Percentiles rank a stretch among this genome's conserved stretches.
Conservation (phyloP, 2,113 vertebrate species). For the Columba janthina region DNA sequence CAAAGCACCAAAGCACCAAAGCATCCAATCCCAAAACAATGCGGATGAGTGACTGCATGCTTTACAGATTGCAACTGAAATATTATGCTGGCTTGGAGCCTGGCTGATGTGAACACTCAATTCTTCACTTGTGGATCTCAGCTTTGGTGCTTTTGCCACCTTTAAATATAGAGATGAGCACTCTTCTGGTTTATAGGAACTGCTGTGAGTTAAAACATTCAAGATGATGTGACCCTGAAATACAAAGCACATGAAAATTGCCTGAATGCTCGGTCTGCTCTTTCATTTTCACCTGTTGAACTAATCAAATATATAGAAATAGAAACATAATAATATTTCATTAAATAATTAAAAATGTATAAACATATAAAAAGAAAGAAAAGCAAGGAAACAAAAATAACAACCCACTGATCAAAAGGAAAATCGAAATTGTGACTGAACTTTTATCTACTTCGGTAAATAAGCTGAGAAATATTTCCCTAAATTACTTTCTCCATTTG, state of each 20-base stretch:
- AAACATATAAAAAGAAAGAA: not conserved
- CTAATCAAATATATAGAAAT: not conserved
- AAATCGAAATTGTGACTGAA: not conserved
- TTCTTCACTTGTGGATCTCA: conserved; percentile 16
- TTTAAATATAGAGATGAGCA: not conserved
- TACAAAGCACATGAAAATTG: not conserved
- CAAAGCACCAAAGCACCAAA: not conserved
- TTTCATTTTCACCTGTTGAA: not conserved
- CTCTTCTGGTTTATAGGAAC: not conserved
- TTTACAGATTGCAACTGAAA: conserved; percentile 51
- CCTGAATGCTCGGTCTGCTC: not conserved
- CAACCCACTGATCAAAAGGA: accelerated
- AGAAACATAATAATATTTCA: not conserved
- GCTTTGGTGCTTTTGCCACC: not conserved
- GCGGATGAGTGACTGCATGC: conserved; percentile 10
- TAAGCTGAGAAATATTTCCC: not conserved
- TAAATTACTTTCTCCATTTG: not conserved
- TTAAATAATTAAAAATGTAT: not conserved
- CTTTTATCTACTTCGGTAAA: not conserved
- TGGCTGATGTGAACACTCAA: not conserved
- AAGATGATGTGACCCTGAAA: not conserved
- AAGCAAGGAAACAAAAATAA: not conserved
- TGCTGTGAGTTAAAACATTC: not conserved
- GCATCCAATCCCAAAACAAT: conserved; percentile 51
- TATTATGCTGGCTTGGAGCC: conserved; percentile 18